These are phyloP conservation scores for Drosophila rubida DNA, from an alignment of 2,888 invertebrate genomes.

Conservation along the genomic window DNA sequence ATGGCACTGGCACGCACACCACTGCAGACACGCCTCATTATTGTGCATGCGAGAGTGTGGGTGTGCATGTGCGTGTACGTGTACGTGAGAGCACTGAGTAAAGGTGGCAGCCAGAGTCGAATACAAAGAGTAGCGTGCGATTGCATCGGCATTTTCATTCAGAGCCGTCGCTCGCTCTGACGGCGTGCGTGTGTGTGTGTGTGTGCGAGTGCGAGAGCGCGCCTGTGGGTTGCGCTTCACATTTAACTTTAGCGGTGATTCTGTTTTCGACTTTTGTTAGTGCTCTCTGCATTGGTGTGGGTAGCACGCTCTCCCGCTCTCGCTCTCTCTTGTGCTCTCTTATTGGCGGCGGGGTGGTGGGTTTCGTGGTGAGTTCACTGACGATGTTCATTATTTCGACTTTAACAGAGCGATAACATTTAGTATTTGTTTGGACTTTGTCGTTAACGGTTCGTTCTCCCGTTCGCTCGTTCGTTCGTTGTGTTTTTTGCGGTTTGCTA, in stretches of 20 bases:
- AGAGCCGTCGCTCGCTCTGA: conserved; percentile 53
- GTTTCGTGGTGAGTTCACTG: conserved; percentile 55
- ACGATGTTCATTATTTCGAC: conserved; percentile 40
- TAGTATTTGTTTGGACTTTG: conserved; percentile 84
- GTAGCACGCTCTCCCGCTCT: conserved; percentile 22
- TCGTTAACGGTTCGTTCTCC: conserved; percentile 80
- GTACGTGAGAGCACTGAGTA: conserved; percentile 6
- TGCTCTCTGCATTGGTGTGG: conserved; percentile 41
- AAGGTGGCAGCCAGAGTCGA: conserved; percentile 37
- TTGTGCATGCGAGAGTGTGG: conserved; percentile 30
- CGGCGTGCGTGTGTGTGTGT: conserved; percentile 17
- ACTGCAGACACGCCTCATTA: conserved; percentile 42
- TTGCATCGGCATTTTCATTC: conserved; percentile 83
- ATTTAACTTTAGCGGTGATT: conserved; percentile 77
- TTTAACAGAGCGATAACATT: conserved; percentile 64
- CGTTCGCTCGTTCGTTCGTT: conserved; percentile 71
- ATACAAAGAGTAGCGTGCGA: conserved; percentile 52
- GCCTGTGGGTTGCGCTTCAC: conserved; percentile 53
- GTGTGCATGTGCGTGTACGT: conserved; percentile 14
- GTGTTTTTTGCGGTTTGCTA: conserved; percentile 65
- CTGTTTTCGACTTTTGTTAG: conserved; percentile 63
- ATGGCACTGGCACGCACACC: conserved; percentile 65
- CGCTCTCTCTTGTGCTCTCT: conserved; percentile 8
- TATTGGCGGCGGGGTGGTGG: conserved; percentile 48
- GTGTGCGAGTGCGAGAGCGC: conserved; percentile 34